Evolutionary conservation across 2,888 invertebrate species (phyloP).

Genomic region (Tetrapedia diversipes): DNA sequence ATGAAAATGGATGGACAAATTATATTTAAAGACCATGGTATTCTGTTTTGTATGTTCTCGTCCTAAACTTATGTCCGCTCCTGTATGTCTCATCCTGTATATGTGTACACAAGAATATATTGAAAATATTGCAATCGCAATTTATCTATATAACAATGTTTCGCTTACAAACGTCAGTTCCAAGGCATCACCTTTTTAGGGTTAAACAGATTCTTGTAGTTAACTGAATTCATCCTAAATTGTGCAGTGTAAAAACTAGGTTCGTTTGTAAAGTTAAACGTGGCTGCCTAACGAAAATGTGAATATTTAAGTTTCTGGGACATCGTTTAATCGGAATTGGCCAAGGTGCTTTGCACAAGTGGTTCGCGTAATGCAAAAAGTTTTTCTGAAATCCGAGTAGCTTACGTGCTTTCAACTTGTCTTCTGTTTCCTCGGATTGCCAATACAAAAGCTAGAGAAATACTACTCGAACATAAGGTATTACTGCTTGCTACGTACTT

Average conservation of each 20-base stretch:
- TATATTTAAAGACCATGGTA: too few species aligned
- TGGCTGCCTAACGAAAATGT: slow-evolving; percentile 27
- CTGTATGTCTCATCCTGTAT: too few species aligned
- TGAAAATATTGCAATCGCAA: too few species aligned
- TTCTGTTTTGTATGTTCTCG: too few species aligned
- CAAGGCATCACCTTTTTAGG: too few species aligned
- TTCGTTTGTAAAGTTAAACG: neutral
- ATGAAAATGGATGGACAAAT: too few species aligned
- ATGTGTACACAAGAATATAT: too few species aligned
- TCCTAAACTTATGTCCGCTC: too few species aligned
- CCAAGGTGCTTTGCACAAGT: slow-evolving; percentile 13
- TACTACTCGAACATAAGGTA: slow-evolving; percentile 22
- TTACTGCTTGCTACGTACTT: slow-evolving; percentile 20
- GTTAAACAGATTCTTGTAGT: neutral
- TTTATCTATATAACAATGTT: too few species aligned
- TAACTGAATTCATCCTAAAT: neutral
- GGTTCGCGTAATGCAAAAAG: slow-evolving; percentile 48
- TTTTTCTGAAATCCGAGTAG: slow-evolving; percentile 59
- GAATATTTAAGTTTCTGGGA: slow-evolving; percentile 12
- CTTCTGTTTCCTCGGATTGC: slow-evolving; percentile 34
- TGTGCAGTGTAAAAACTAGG: neutral
- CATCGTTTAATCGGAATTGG: slow-evolving; percentile 46
- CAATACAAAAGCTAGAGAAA: slow-evolving; percentile 20
- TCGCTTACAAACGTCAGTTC: too few species aligned
- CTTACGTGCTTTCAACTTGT: slow-evolving; percentile 60